Evolutionary conservation across 2,888 invertebrate genomes (phyloP).

Genomic region (Sialis fuliginosa): DNA sequence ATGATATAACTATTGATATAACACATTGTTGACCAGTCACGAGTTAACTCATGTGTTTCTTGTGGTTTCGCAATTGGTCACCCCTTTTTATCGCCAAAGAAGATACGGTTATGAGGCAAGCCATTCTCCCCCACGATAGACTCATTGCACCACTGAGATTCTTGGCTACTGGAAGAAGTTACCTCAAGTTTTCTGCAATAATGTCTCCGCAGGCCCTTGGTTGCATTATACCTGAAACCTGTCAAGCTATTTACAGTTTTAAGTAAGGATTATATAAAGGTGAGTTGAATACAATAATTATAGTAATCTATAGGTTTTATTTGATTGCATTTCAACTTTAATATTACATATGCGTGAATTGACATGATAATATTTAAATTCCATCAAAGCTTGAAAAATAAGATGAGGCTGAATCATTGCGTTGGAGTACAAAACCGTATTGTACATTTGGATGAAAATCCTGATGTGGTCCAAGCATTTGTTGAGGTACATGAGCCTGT

Average conservation of each 20-base stretch:
- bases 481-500: neutral
- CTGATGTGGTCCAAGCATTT: too few relatives aligned
- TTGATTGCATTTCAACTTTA: neutral
- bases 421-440: neutral
- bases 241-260: slow-evolving; percentile 13
- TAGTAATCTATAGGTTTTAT: neutral
- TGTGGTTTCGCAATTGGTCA: slow-evolving; percentile 6
- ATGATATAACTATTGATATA: too few relatives aligned
- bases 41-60: too few relatives aligned
- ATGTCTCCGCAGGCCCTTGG: slow-evolving; percentile 14
- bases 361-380: neutral
- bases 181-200: slow-evolving; percentile 14
- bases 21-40: too few relatives aligned
- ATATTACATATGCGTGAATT: neutral
- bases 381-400: neutral
- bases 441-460: too few relatives aligned
- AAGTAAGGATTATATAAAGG: slow-evolving; percentile 10
- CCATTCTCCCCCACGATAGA: slow-evolving; percentile 15
- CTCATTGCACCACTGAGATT: slow-evolving; percentile 14
- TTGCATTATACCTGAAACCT: slow-evolving; percentile 15
- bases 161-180: slow-evolving; percentile 15
- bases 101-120: slow-evolving; percentile 15
- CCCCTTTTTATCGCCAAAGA: slow-evolving; percentile 8
- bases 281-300: slow-evolving; percentile 7
- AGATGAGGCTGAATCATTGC: neutral